phyloP scores from a whole-genome alignment of 2,888 invertebrate species.

The Drosophila quinaria region DNA sequence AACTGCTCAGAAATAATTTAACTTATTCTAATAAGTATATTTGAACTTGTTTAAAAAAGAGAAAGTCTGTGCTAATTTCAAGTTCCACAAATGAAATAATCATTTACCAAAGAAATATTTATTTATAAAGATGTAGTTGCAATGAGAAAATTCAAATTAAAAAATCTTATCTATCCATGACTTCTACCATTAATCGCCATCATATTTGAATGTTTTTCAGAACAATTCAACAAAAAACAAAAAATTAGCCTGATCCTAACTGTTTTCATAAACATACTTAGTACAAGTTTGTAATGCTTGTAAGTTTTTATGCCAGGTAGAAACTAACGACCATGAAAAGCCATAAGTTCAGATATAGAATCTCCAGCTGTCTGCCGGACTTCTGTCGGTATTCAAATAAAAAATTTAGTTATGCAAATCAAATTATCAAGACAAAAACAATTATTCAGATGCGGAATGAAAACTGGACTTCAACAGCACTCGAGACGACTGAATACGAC shows the following conservation, averaged over 20 bases:
- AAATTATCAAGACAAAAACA: conserved; percentile 53
- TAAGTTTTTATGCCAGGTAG: not conserved
- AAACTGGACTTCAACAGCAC: conserved; percentile 33
- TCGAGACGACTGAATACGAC: conserved; percentile 21
- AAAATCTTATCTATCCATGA: too few relatives aligned
- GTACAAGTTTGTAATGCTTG: not conserved
- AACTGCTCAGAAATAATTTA: too few relatives aligned
- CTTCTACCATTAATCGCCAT: too few relatives aligned
- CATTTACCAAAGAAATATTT: too few relatives aligned
- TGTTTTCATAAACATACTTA: too few relatives aligned
- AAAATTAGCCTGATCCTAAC: not conserved
- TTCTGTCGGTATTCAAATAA: conserved; percentile 15
- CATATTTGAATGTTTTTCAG: not conserved
- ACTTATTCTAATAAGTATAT: too few relatives aligned
- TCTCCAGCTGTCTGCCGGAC: conserved; percentile 3
- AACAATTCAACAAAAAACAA: too few relatives aligned
- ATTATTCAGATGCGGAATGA: conserved; percentile 56
- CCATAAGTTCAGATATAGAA: conserved; percentile 10
- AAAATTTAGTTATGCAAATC: conserved; percentile 27
- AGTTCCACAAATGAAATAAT: too few relatives aligned
- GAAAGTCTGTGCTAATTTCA: too few relatives aligned
- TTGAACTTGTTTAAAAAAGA: too few relatives aligned
- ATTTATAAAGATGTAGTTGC: too few relatives aligned
- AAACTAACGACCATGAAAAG: conserved; percentile 11
- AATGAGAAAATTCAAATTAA: too few relatives aligned